Conservation (phyloP, 2,797 vertebrate genomes). For the Poeciliopsis gracilis region DNA sequence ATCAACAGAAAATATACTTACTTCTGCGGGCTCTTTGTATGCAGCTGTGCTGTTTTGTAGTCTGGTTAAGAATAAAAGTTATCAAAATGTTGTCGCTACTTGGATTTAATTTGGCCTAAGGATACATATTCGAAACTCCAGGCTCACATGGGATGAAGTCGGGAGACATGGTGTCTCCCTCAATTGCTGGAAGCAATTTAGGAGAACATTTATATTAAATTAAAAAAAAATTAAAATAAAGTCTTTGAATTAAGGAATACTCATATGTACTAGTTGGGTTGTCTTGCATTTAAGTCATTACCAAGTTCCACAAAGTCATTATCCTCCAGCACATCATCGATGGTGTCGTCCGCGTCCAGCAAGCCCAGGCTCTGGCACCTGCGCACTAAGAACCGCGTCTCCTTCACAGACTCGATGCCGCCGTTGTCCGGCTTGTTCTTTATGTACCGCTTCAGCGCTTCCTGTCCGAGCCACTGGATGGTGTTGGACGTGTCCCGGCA, state of each 20-base stretch:
- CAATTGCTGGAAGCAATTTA: slow-evolving; percentile 84
- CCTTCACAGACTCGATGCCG: slow-evolving; percentile 84
- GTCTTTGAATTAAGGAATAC: neutral
- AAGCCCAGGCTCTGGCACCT: slow-evolving; percentile 92
- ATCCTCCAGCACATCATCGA: slow-evolving; percentile 93
- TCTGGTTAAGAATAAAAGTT: slow-evolving; percentile 62
- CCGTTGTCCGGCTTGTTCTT: slow-evolving; percentile 97
- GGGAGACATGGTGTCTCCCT: slow-evolving; percentile 94
- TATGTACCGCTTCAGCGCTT: slow-evolving; percentile 91
- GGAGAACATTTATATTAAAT: neutral
- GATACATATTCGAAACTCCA: slow-evolving; percentile 95
- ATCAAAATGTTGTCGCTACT: neutral
- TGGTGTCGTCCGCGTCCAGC: slow-evolving; percentile 88
- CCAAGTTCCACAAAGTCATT: slow-evolving; percentile 98
- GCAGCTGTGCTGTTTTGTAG: slow-evolving; percentile 86
- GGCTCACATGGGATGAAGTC: slow-evolving; percentile 93
- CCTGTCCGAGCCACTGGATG: slow-evolving; percentile 87
- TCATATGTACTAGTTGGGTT: neutral
- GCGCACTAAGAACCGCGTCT: slow-evolving; percentile 84
- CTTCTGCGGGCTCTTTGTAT: slow-evolving; percentile 89
- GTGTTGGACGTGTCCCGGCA: slow-evolving; percentile 80
- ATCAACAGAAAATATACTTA: slow-evolving; percentile 68
- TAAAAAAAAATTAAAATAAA: too few species aligned
- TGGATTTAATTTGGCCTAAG: slow-evolving; percentile 74
- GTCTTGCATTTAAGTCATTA: slow-evolving; percentile 71